Conservation (phyloP, 2,888 invertebrate genomes). For the Drosophila sordidapex region DNA sequence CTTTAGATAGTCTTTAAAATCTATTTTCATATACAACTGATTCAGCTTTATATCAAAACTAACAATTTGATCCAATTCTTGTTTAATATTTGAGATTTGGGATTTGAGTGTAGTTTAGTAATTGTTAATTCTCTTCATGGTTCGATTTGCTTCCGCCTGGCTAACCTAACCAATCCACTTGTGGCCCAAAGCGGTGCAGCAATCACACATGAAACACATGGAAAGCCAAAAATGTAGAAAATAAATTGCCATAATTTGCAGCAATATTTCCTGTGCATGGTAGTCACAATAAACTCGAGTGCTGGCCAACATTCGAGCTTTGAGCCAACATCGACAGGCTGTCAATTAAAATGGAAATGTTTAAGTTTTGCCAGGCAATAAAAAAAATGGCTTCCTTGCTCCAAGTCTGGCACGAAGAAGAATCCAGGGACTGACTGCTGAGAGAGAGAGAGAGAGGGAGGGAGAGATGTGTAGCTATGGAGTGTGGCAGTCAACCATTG, state of each 20-base stretch:
- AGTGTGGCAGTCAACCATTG: constrained; percentile 41
- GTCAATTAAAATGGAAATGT: constrained; percentile 79
- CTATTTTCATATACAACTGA: background rate
- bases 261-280: constrained; percentile 53
- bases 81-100: background rate
- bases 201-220: constrained; percentile 8
- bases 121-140: background rate
- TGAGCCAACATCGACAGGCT: constrained; percentile 72
- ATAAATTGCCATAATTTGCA: constrained; percentile 46
- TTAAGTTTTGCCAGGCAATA: constrained; percentile 69
- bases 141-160: background rate
- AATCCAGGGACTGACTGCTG: background rate
- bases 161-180: constrained; percentile 7
- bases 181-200: constrained; percentile 32
- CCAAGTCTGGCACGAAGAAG: background rate
- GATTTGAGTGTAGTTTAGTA: background rate
- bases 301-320: constrained; percentile 42
- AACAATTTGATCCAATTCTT: background rate
- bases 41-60: background rate
- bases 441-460: background rate
- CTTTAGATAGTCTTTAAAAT: background rate
- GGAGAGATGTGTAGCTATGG: background rate
- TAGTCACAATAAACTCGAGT: constrained; percentile 60
- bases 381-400: constrained; percentile 33
- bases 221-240: background rate